Base-by-base conservation (phyloP, 2,113 vertebrate species). In the Theropithecus gelada region DNA sequence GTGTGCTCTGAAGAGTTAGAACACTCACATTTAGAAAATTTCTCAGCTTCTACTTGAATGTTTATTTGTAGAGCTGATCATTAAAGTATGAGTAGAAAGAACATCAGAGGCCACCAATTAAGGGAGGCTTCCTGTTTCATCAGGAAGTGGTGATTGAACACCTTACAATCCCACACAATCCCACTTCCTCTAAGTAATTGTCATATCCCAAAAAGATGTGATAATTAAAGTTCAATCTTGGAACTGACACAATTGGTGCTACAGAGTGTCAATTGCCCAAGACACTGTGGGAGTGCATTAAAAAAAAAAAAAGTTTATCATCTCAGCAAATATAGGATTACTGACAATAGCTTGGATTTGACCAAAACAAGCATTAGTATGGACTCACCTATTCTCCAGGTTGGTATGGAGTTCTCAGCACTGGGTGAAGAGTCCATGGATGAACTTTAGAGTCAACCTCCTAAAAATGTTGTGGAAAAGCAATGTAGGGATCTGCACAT, bases 21-120 rank as follows among this genome's bases (percentile, higher is more conserved):
- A 22, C 23, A 64, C 52, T 96, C 61, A 17, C 50, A 55, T 45
- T 92, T 90, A 59, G 68, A 95, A 96, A 97, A 85, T 27, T 50
- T 75, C 92, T 96, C 55, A 84, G 61, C 79, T 94, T 87, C 90
- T 95, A 40, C 64, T 90, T 79, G 84, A 93, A 94, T 90, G 90
- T 75, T 96, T 97, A 94, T 95, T 96, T 96, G 84, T 55, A 92
- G 76, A 88, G 64, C 66, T 79, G 66, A 45, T 94, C 83, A 78
- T 73, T 89, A 93, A 93, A 88, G 70, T 40, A 2, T 88, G 89
- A 85, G 83, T 27, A 78, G 57, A 92, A 86, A 88, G 80, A 86
- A 59, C 43, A 40, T 72, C 1, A 0, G 20, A 96, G 76, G 70
- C 59, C 57, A 61, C 22, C 84, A 83, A 68, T 16, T 87, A 90